Evolutionary conservation across 2,888 invertebrate genomes (phyloP), one percentile per base, ranked within the genome.

Genomic region (Lithophane ornitopus): DNA sequence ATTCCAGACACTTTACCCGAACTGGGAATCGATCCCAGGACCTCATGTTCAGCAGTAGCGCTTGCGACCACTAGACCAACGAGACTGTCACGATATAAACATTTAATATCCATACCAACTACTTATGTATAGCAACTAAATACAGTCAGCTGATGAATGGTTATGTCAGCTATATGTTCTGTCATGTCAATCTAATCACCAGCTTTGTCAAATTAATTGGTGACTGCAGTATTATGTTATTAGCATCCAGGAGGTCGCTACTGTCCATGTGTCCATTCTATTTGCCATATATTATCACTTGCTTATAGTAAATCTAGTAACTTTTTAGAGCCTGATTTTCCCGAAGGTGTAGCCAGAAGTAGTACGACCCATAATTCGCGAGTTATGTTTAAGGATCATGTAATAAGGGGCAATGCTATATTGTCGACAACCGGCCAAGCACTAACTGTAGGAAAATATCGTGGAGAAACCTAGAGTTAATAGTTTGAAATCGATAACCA

Each of bases 21-120:
- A 4, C 34, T 6, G 6, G 34, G 34, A 34, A 34, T 34, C 34
- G 34, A 34, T 34, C 34, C 34, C 34, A 34, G 34, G 34, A 34
- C 34, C 34, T 34, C 34, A 34, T 6, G 4, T 34, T 34, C 34
- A 34, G 34, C 34, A 34, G 34, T 34, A 34, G 34, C 34, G 34
- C 34, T 34, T 34, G 34, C 0, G 4, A 34, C 34, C 34, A 34
- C 2, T 34, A 34, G 34, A 34, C 34, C 34, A 34, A 34, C 34
- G 34, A 34, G 34, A 4, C 34, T 34, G 34, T 3, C 34, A 7
- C 0, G n/a, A 14, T 56, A 3, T 74, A 22, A 54, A 41, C 28
- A 70, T 56, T 54, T 56, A 66, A 63, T 66, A 28, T 66, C 9
- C 49, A 66, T 49, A 46, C 46, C 3, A 14, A 46, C 46, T 63